phyloP scores from a whole-genome alignment of 2,888 invertebrate genomes.

The Keiferia lycopersicella region DNA sequence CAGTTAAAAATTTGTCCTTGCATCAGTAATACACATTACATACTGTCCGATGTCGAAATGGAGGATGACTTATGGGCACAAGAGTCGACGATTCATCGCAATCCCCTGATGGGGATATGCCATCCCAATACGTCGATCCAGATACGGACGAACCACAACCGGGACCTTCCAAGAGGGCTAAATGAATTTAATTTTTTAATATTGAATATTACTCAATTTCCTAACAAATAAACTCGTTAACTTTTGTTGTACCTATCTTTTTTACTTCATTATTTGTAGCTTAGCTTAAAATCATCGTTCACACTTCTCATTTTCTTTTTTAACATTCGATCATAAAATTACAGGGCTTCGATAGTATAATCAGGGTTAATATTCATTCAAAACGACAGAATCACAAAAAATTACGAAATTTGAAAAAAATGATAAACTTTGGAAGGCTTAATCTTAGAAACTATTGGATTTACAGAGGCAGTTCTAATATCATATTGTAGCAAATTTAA shows the following conservation, averaged over 20 bases:
- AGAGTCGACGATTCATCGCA: conserved; percentile 9
- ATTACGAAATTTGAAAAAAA: too few relatives aligned
- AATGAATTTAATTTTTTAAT: not conserved
- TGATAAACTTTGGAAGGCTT: not conserved
- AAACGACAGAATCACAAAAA: not conserved
- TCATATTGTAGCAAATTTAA: too few relatives aligned
- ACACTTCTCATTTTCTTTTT: not conserved
- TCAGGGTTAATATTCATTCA: conserved; percentile 15
- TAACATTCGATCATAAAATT: not conserved
- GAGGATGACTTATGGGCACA: not conserved
- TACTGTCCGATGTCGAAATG: not conserved
- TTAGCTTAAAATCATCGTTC: conserved; percentile 3
- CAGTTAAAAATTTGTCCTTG: too few relatives aligned
- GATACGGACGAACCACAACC: conserved; percentile 21
- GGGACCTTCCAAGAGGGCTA: conserved; percentile 23
- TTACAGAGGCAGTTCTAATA: too few relatives aligned
- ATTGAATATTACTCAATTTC: too few relatives aligned
- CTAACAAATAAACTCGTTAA: conserved; percentile 6
- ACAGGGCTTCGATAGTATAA: conserved; percentile 5
- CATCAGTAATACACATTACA: not conserved
- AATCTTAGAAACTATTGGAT: too few relatives aligned
- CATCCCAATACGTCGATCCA: conserved; percentile 25
- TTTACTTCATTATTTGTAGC: conserved; percentile 3
- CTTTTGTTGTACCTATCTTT: not conserved
- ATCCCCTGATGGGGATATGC: conserved; percentile 27